Base-by-base conservation (phyloP, 2,797 vertebrate species). In the Pseudotriccus pelzelni region DNA sequence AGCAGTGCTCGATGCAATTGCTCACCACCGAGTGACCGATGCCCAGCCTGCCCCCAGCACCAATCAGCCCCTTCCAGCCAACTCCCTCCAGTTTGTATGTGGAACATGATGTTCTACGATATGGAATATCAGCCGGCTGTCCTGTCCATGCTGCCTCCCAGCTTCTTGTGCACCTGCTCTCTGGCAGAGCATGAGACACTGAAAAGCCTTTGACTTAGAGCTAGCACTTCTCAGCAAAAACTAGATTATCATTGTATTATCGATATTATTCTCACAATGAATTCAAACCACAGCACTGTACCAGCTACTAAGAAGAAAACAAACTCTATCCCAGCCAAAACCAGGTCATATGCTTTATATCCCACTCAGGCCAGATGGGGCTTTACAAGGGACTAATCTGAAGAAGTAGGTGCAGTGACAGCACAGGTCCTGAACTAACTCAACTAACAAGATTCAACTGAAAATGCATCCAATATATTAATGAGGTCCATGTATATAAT, bases 81-180 rank as follows among this genome's bases (percentile, higher is more conserved):
- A 7, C 46, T 49, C 27, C 19, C 64, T 47, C n/a, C 44, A 36
- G 64, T 67, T 9, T 49, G 23, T 20, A 21, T 21, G 43, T 41
- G 24, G 28, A 24, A n/a, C 6, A 1, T 4, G 37, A 17, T 9
- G 12, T 6, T 34, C 0, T 5, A 1, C 0, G 30, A 6, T 4
- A 12, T 1, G 34, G 30, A 32, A 36, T 28, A 36, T 17, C 10
- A 60, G 30, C 22, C 69, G 30, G 72, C 43, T 56, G 43, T 44
- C 20, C 55, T 6, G 20, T 20, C 52, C 28, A 1, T 16, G 50
- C 25, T 64, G 6, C 25, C 37, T 84, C n/a, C 25, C 28, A 5
- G 37, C 28, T 63, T n/a, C 50, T 27, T 59, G 11, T 25, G 58
- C 37, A 70, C n/a, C 59, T 72, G 58, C 50, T 46, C n/a, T 19